Base-by-base conservation (phyloP, 2,797 vertebrate species). In the Amblyopsis hoosieri region DNA sequence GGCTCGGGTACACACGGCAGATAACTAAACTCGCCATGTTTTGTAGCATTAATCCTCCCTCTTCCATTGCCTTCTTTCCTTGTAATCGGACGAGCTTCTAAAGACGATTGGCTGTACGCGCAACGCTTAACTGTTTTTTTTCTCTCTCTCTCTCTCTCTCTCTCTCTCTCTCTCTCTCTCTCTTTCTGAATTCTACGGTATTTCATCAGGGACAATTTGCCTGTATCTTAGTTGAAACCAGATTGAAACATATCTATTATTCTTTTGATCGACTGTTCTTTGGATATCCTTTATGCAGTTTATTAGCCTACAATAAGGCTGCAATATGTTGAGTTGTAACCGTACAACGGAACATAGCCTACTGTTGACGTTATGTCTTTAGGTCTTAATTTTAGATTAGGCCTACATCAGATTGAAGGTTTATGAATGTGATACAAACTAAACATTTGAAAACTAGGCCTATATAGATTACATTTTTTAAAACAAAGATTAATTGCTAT, bases 151-250 rank as follows among this genome's bases (percentile, higher is more conserved):
- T 13, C 48, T 31, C 50, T 55, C 62, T 66, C 8, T 66, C 11
- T 64, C 23, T 42, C 51, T 60, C 64, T 23, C 23, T 23, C 23
- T 3, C 23, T 23, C 37, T 66, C 8, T 66, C 11, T 64, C 23
- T 42, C 51, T 60, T 51, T 45, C 51, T 54, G 12, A 51, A 37
- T 33, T 65, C 85, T 92, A 93, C 91, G 92, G 93, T 53, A 81
- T 65, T 70, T 48, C 84, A 75, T 15, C 76, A 82, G 88, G 91
- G 91, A 92, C 91, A 93, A 90, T 91, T 78, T 72, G 87, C 78
- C 65, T 63, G 54, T 9, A 46, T 1, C 9, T 29, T 29, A 29
- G 23, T 29, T 29, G 23, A 17, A 12, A 48, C 53, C 12, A 69
- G 60, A 45, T 53, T 54, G 64, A 64, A 62, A 14, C 9, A 55